Evolutionary conservation across 1,140 invertebrate species (phyloP), one percentile per base, ranked within the genome.

Genomic region (Sycophila sp.): DNA sequence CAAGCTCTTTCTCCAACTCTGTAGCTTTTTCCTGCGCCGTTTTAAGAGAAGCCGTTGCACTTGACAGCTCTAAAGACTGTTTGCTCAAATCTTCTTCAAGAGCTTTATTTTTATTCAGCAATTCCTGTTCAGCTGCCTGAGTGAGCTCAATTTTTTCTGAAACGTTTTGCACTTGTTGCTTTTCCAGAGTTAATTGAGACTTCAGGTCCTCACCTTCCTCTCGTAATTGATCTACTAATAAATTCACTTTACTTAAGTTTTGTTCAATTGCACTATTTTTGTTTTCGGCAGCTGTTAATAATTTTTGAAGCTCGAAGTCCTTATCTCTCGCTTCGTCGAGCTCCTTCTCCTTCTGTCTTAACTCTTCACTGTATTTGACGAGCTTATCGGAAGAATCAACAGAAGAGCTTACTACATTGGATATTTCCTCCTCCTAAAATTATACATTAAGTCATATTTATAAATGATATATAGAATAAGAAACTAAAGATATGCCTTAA

Each of bases 271-370:
- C 71, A n/a, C 40, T 69, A 0, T 80, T 55, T 72, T 83, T 81
- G 59, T 53, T 51, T 86, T 75, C 78, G 67, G 73, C 62, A 56
- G 53, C 72, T 63, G 80, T 80, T 24, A 89, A 26, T 10, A 81
- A 76, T 74, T 82, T 82, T 79, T 88, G 82, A 53, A 87, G 73
- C 69, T 88, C 84, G 17, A 80, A 80, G 32, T 87, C 79, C 77
- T 87, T 88, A 62, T 88, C 83, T 66, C 83, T 85, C 59, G 82
- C 72, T 74, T 83, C 76, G 49, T 86, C 80, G 6, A 90, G 74
- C 72, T 89, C 88, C 67, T 85, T 82, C 38, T 88, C 78, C 74
- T 85, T 84, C 36, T 80, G 82, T 66, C 87, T 81, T 42, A 88
- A 82, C 51, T 89, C 86, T 56, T 82, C 80, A 51, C 88, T 85